These are phyloP conservation scores for Conchocele bisecta DNA, from an alignment of 2,888 invertebrate species.

Conservation along the genomic window DNA sequence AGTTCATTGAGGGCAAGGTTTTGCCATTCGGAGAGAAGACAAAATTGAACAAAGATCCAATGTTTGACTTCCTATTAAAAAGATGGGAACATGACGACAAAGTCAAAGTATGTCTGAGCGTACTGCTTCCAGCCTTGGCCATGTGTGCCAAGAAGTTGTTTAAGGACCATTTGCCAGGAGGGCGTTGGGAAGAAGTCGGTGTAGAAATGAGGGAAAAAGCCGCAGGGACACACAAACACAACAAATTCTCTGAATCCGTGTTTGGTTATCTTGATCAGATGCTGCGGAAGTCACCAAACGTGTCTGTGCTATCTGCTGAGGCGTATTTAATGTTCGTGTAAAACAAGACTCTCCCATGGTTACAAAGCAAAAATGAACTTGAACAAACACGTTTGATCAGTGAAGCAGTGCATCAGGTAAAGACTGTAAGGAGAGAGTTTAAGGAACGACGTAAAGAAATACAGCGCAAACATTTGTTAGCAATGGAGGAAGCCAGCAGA, in stretches of 20 bases:
- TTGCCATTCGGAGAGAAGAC: conserved; percentile 5
- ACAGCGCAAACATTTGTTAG: conserved; percentile 11
- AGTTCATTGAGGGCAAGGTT: conserved; percentile 19
- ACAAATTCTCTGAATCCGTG: no score
- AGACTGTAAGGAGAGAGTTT: conserved; percentile 12
- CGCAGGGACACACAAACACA: no score
- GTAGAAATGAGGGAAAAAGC: no score
- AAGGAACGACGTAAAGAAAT: conserved; percentile 20
- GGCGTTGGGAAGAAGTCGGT: no score
- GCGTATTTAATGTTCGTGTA: conserved; percentile 45
- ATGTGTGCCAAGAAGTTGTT: conserved; percentile 7
- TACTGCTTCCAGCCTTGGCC: conserved; percentile 24
- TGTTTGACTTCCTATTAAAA: conserved; percentile 4
- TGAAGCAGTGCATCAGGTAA: conserved; percentile 23
- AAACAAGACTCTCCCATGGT: conserved; percentile 38
- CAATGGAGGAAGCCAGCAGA: conserved; percentile 3
- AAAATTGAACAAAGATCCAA: conserved; percentile 17
- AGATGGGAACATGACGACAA: conserved; percentile 30
- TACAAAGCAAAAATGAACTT: conserved; percentile 25
- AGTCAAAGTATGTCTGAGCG: conserved; percentile 11
- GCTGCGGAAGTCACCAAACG: no score
- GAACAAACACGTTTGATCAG: conserved; percentile 15
- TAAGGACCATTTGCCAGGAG: conserved; percentile 24
- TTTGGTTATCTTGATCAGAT: no score
- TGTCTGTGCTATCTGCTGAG: conserved; percentile 39